These are phyloP conservation scores for Centropyge bicolor DNA, from an alignment of 2,797 vertebrate genomes.

Conservation along the genomic window DNA sequence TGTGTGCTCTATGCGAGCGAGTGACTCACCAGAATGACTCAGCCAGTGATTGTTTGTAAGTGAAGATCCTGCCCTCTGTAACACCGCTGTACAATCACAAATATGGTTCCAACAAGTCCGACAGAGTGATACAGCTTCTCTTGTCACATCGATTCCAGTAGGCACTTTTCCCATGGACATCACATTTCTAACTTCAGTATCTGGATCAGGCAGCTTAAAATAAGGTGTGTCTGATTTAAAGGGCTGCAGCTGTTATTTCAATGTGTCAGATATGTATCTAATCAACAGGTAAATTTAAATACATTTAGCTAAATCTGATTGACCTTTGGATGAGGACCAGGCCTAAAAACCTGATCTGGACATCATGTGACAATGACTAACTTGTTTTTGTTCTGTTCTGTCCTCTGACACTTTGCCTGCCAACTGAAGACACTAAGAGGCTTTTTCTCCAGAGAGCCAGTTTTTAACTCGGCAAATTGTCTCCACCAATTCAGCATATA, in stretches of 20 bases:
- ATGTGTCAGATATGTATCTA: background rate
- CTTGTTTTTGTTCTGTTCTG: background rate
- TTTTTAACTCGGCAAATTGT: conserved; percentile 15
- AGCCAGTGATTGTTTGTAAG: no score
- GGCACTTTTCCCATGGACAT: background rate
- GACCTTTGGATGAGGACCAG: background rate
- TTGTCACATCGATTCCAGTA: no score
- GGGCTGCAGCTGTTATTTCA: background rate
- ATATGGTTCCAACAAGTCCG: no score
- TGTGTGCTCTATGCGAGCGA: no score
- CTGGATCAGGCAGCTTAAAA: background rate
- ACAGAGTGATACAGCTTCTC: background rate
- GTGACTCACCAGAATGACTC: no score
- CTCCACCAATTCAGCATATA: background rate
- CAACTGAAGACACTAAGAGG: conserved; percentile 14
- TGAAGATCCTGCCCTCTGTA: no score
- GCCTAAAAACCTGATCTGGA: background rate
- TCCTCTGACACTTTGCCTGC: background rate
- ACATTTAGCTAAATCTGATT: background rate
- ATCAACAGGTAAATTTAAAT: background rate
- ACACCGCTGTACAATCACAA: background rate
- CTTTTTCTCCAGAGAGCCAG: conserved; percentile 8
- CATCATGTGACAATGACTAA: background rate
- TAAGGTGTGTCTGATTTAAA: background rate
- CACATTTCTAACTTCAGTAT: background rate